These are phyloP conservation scores for Anolis sagrei DNA, from an alignment of 2,113 vertebrate species.

Conservation along the genomic window DNA sequence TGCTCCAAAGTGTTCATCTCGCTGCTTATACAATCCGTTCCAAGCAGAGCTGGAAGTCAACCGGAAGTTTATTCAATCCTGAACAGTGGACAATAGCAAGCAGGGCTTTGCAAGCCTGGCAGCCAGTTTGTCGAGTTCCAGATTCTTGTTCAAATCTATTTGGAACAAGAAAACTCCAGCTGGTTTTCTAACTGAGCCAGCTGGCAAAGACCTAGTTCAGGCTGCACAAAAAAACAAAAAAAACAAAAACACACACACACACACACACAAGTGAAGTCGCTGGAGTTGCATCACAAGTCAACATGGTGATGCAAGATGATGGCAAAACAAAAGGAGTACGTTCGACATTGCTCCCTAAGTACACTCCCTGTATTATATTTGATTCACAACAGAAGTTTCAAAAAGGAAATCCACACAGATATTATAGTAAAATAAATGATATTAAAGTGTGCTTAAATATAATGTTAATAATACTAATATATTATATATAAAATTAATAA, in stretches of 20 bases:
- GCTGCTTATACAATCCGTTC: fast-evolving
- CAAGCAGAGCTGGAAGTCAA: background rate
- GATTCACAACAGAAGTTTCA: no score
- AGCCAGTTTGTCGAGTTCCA: slow-evolving; percentile 60
- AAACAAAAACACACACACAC: no score
- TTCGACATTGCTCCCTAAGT: no score
- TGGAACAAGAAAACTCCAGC: background rate
- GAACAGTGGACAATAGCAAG: slow-evolving; percentile 52
- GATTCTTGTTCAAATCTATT: slow-evolving; percentile 38
- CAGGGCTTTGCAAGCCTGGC: slow-evolving; percentile 56
- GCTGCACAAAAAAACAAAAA: background rate
- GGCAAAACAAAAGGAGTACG: background rate
- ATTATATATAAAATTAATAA: no score
- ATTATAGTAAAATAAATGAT: no score
- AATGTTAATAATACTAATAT: no score
- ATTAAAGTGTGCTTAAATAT: no score
- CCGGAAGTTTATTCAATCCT: slow-evolving; percentile 54
- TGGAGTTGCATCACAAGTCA: background rate
- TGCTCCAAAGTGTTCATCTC: background rate
- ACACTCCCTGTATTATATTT: no score
- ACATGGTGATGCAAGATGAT: background rate
- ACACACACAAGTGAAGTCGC: slow-evolving; percentile 17
- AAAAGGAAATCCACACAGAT: no score
- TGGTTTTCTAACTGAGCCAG: slow-evolving; percentile 36
- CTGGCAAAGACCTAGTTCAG: slow-evolving; percentile 44